A percentile compares a stretch with the other conserved stretches of the same genome.
Evolutionary conservation across 1,140 invertebrate species (phyloP).

Genomic region (Zaprionus inermis): DNA sequence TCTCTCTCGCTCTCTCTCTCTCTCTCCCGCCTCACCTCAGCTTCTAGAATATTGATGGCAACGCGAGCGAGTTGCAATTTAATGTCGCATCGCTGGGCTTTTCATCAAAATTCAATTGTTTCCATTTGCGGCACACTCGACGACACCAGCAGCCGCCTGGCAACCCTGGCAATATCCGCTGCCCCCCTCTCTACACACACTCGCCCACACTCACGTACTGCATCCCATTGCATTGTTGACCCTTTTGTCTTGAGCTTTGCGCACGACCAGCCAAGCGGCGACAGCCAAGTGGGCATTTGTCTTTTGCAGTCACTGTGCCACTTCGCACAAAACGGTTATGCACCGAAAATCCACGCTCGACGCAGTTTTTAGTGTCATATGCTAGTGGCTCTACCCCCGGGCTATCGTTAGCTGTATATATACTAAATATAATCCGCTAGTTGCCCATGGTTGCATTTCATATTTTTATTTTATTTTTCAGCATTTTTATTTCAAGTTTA

Average conservation of each 20-base stretch:
- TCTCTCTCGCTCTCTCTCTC: not conserved
- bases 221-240: constrained; percentile 63
- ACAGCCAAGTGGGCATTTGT: constrained; percentile 77
- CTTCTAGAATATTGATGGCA: constrained; percentile 65
- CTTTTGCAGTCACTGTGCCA: constrained; percentile 76
- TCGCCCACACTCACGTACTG: not conserved
- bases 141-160: constrained; percentile 45
- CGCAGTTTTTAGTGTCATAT: constrained; percentile 53
- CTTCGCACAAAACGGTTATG: constrained; percentile 43
- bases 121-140: constrained; percentile 60
- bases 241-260: constrained; percentile 75
- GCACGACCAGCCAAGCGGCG: constrained; percentile 70
- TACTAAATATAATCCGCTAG: not conserved
- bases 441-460: constrained; percentile 1
- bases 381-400: not conserved
- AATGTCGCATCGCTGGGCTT: constrained; percentile 62
- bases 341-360: constrained; percentile 28
- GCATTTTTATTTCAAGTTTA: no score
- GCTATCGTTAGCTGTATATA: not conserved
- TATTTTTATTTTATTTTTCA: not conserved
- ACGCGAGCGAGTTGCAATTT: constrained; percentile 33
- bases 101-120: constrained; percentile 81
- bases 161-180: not conserved
- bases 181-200: not conserved
- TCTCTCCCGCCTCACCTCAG: not conserved